Percentiles rank a stretch among this genome's conserved stretches.
These are phyloP conservation scores for Chrysolina oricalcia DNA, from an alignment of 2,888 invertebrate species.

Conservation along the genomic window DNA sequence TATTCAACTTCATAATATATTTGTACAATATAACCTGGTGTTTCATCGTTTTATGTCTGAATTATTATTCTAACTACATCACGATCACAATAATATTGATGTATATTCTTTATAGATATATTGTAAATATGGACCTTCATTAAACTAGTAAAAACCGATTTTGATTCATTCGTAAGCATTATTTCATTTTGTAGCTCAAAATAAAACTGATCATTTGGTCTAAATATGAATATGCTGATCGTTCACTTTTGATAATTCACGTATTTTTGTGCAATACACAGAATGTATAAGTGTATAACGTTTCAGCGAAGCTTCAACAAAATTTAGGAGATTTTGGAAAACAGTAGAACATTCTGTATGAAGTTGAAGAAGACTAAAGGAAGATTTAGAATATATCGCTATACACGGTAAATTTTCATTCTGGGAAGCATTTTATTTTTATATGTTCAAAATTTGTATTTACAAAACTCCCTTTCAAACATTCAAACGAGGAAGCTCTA, in stretches of 20 bases:
- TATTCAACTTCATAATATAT: conserved; percentile 62
- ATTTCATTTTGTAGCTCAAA: conserved; percentile 39
- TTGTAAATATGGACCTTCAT: conserved; percentile 58
- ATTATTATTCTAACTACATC: conserved; percentile 61
- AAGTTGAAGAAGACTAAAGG: conserved; percentile 65
- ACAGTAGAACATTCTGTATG: conserved; percentile 34
- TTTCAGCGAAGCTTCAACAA: background rate
- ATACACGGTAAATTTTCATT: conserved; percentile 53
- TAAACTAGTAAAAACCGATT: conserved; percentile 54
- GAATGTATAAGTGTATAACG: background rate
- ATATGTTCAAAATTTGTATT: conserved; percentile 54
- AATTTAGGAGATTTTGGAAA: conserved; percentile 27
- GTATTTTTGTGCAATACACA: conserved; percentile 22
- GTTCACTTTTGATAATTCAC: conserved; percentile 25
- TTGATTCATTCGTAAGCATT: conserved; percentile 59
- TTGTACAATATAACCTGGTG: conserved; percentile 72
- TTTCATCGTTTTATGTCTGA: conserved; percentile 56
- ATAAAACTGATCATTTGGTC: conserved; percentile 32
- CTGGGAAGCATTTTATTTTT: conserved; percentile 58
- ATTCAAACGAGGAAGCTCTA: conserved; percentile 66
- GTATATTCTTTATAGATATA: conserved; percentile 54
- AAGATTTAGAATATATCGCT: conserved; percentile 71
- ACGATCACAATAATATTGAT: conserved; percentile 68
- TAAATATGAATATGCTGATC: conserved; percentile 27
- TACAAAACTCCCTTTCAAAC: conserved; percentile 61